Conservation (phyloP, 2,113 vertebrate species). For the Cheilinus undulatus region DNA sequence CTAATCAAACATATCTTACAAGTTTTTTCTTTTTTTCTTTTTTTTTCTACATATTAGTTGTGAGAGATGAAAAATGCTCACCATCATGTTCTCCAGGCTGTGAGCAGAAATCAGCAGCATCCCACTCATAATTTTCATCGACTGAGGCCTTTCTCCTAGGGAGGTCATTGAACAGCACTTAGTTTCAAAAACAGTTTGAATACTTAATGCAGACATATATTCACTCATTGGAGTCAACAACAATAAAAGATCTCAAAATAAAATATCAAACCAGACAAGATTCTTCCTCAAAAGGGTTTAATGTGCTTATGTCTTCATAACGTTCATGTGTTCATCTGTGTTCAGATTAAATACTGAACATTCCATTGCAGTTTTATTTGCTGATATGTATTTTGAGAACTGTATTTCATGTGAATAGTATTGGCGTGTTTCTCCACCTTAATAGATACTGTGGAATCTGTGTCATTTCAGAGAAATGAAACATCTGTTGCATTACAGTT, state of each 20-base stretch:
- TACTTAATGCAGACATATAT: constrained; percentile 3
- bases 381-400: neutral
- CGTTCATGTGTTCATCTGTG: neutral
- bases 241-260: neutral
- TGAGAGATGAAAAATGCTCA: constrained; percentile 35
- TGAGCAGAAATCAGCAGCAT: constrained; percentile 68
- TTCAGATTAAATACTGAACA: neutral
- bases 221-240: constrained; percentile 4
- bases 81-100: constrained; percentile 61
- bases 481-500: neutral
- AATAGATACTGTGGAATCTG: no score
- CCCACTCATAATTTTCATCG: constrained; percentile 87
- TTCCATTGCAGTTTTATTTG: neutral
- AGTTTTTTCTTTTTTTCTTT: no score
- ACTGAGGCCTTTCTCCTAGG: constrained; percentile 79
- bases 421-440: no score
- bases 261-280: neutral
- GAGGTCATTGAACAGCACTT: constrained; percentile 37
- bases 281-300: neutral
- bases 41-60: neutral
- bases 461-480: neutral
- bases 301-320: neutral
- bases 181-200: neutral
- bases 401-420: neutral
- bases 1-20: neutral